Evolutionary conservation across 2,888 invertebrate species (phyloP).

Genomic region (Protonemura montana): DNA sequence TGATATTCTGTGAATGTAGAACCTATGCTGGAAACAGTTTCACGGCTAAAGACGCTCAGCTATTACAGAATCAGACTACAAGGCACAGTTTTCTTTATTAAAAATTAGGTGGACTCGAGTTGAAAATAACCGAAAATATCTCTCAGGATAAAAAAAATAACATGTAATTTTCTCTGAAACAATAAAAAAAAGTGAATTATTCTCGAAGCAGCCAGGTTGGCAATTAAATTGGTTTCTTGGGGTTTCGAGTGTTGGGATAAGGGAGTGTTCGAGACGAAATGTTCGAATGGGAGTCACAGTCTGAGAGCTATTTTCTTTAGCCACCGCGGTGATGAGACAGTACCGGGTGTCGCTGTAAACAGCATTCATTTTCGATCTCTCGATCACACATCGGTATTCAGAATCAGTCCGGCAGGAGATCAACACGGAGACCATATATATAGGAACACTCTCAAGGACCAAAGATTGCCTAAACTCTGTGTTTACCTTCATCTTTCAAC

Average conservation of each 20-base stretch:
- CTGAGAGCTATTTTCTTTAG: background rate
- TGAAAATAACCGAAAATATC: slow-evolving; percentile 21
- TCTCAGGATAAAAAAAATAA: background rate
- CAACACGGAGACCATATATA: too few relatives aligned
- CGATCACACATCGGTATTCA: too few relatives aligned
- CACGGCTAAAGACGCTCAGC: background rate
- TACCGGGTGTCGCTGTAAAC: background rate
- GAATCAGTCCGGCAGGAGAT: too few relatives aligned
- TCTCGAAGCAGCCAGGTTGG: slow-evolving; percentile 20
- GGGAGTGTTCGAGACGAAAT: background rate
- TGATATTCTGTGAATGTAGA: background rate
- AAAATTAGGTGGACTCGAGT: background rate
- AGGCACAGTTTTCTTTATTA: background rate
- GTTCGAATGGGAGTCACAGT: background rate
- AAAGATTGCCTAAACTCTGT: too few relatives aligned
- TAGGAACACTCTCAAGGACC: too few relatives aligned
- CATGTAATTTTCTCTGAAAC: slow-evolving; percentile 25
- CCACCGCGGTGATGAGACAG: background rate
- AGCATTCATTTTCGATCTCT: background rate
- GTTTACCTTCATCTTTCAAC: too few relatives aligned
- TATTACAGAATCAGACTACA: background rate
- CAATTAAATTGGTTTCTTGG: slow-evolving; percentile 8
- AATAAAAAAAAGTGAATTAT: slow-evolving; percentile 25
- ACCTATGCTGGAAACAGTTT: background rate
- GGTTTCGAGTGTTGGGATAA: background rate